Percentiles rank a stretch among this genome's conserved stretches.
phyloP scores from a whole-genome alignment of 2,113 vertebrate genomes.

The Phrynosoma blainvillii region DNA sequence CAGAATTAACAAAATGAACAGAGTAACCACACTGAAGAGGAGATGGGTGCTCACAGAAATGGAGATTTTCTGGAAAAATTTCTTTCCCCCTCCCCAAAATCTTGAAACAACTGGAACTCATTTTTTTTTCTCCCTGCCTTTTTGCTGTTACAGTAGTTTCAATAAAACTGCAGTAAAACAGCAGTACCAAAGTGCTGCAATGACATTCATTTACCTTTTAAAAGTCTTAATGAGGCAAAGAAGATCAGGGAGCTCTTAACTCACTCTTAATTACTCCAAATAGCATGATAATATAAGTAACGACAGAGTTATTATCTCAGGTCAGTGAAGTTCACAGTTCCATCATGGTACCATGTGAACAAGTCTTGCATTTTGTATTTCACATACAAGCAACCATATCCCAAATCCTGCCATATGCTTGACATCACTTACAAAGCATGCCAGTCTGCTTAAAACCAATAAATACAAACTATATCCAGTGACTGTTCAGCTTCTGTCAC shows the following conservation, averaged over 20 bases:
- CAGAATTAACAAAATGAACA: neutral
- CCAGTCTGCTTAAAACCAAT: neutral
- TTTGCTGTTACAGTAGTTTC: no score
- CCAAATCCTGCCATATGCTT: neutral
- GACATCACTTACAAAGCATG: no score
- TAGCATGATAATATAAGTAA: neutral
- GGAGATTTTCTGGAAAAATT: neutral
- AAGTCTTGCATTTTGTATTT: neutral
- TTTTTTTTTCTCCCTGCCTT: no score
- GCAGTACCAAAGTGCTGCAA: neutral
- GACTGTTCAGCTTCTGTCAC: no score
- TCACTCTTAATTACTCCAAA: neutral
- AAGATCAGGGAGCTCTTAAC: neutral
- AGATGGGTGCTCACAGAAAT: neutral
- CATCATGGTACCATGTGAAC: neutral
- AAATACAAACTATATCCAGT: neutral
- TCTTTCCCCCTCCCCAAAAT: no score
- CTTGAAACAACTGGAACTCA: no score
- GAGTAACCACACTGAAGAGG: neutral
- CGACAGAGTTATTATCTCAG: neutral
- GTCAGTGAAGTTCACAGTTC: neutral
- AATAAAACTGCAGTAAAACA: neutral
- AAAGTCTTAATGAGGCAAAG: neutral
- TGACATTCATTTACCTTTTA: neutral
- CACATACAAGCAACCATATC: neutral